Base-by-base conservation (phyloP, 2,797 vertebrate species). In the Spea hammondii region DNA sequence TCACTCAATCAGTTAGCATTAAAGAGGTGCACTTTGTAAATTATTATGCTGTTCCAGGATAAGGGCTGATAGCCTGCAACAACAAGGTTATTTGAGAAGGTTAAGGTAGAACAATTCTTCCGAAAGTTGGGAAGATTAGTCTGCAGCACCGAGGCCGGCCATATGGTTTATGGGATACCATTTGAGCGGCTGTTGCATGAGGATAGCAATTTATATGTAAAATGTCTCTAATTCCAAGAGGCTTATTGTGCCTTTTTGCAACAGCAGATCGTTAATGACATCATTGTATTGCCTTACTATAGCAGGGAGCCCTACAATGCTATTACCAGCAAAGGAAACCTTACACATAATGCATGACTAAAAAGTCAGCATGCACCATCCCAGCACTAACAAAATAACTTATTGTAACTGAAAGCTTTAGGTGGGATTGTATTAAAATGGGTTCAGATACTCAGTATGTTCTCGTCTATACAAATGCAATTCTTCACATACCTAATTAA, bases 151-250 rank as follows among this genome's bases (percentile, higher is more conserved):
- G 72, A 80, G 51, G 70, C 70, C 49, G 60, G 75, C 79, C 79
- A 82, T 82, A 82, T 82, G 79, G 79, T 82, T 77, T 77, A 82
- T 82, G 70, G 75, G 70, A 69, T 77, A 32, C 75, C 54, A 82
- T 77, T 50, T 54, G 55, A 77, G 74, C 12, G 44, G 77, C 75
- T 82, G 79, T 75, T 74, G 79, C 14, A 65, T 72, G 70, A 73
- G 60, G 14, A 53, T 14, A 77, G 75, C 75, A 82, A 77, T 82
- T 82, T 82, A 70, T 77, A 75, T 82, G 55, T 70, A 77, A 82
- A 82, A 77, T 77, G 79, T 54, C 53, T 82, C 70, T 77, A 69
- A 73, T 77, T 82, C 75, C 79, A 82, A 70, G 79, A 77, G 79
- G 74, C 70, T 77, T 82, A 82, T 82, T 69, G 75, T 55, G 70